A percentile compares a stretch with the other conserved stretches of the same genome.
These are phyloP conservation scores for Progne subis DNA, from an alignment of 2,113 vertebrate genomes.

Conservation along the genomic window DNA sequence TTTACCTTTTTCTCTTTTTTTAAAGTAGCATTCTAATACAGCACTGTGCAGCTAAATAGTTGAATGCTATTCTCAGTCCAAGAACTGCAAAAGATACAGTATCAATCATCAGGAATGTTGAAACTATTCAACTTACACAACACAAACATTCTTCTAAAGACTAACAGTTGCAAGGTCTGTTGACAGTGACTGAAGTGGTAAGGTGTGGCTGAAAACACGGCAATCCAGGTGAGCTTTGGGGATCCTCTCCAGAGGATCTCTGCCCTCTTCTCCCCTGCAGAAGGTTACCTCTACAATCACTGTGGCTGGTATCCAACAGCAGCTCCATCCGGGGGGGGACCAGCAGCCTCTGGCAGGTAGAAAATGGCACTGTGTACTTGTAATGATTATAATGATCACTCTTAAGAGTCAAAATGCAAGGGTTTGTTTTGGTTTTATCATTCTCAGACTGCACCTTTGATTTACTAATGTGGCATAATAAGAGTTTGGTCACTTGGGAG, in stretches of 20 bases:
- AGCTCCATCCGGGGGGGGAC: background rate
- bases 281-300: background rate
- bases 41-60: background rate
- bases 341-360: accelerated
- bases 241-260: background rate
- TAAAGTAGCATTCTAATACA: background rate
- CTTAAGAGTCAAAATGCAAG: background rate
- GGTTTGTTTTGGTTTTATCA: background rate
- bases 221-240: background rate
- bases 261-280: background rate
- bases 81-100: background rate
- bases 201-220: background rate
- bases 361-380: background rate
- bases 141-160: background rate
- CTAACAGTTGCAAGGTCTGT: background rate
- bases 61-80: background rate
- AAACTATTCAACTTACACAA: background rate
- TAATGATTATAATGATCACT: background rate
- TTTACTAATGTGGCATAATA: background rate
- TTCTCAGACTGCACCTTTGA: background rate
- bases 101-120: background rate
- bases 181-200: background rate
- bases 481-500: background rate
- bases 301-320: background rate
- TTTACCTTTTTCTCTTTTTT: background rate